phyloP scores from a whole-genome alignment of 2,797 vertebrate genomes.

The Novumbra hubbsi region DNA sequence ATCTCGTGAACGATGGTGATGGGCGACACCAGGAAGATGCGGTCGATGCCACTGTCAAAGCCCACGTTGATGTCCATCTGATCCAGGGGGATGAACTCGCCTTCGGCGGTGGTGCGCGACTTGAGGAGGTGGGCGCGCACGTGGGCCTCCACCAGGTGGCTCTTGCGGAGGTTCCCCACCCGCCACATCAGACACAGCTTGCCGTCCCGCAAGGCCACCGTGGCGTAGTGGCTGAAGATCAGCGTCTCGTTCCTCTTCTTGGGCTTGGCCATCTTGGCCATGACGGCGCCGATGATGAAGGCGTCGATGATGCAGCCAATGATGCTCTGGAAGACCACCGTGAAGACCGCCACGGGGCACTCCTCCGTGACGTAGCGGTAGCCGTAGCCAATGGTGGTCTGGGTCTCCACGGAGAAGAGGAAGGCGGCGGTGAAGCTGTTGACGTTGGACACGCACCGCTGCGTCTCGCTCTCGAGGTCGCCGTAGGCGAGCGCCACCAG shows the following conservation, averaged over 20 bases:
- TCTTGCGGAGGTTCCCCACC: conserved; percentile 93
- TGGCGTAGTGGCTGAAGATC: conserved; percentile 94
- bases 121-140: conserved; percentile 94
- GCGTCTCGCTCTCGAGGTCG: conserved; percentile 80
- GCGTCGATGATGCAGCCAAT: conserved; percentile 97
- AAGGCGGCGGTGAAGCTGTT: conserved; percentile 96
- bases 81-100: conserved; percentile 96
- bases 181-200: conserved; percentile 99
- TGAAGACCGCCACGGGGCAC: conserved; percentile 91
- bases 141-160: conserved; percentile 95
- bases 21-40: conserved; percentile 95
- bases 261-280: conserved; percentile 99
- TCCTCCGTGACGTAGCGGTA: conserved; percentile 95
- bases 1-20: conserved; percentile 99
- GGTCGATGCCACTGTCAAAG: conserved; percentile 95
- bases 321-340: conserved; percentile 97
- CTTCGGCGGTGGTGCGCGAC: conserved; percentile 91
- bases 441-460: conserved; percentile 89
- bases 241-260: conserved; percentile 97
- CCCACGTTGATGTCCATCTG: conserved; percentile 97
- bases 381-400: conserved; percentile 96
- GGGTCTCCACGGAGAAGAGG: conserved; percentile 96
- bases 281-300: conserved; percentile 97
- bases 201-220: conserved; percentile 94
- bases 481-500: conserved; percentile 89